phyloP scores from a whole-genome alignment of 2,888 invertebrate genomes.

The Lingula anatina region DNA sequence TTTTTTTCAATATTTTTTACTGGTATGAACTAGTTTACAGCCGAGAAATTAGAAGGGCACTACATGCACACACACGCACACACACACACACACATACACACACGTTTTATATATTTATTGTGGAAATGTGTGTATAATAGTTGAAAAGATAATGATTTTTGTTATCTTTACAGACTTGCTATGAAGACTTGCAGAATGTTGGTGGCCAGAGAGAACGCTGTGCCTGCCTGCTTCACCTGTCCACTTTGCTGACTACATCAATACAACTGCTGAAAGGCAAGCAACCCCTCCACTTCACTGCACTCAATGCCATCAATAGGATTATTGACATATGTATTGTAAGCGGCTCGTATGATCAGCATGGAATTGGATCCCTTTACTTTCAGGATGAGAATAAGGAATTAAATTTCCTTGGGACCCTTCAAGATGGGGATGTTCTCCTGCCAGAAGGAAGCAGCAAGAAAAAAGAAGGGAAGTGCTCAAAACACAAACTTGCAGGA shows the following conservation, averaged over 20 bases:
- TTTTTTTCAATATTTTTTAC: too few relatives aligned
- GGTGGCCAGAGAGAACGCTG: constrained; percentile 25
- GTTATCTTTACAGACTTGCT: constrained; percentile 28
- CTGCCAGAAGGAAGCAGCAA: background rate
- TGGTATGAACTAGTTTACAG: too few relatives aligned
- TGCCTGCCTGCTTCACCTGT: constrained; percentile 52
- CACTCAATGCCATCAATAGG: constrained; percentile 59
- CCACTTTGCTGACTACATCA: constrained; percentile 57
- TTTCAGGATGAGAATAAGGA: too few relatives aligned
- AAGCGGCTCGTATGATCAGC: constrained; percentile 50
- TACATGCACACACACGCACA: too few relatives aligned
- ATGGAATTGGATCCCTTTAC: too few relatives aligned
- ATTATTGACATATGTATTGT: constrained; percentile 57
- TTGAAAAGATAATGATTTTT: background rate
- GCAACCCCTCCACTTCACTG: constrained; percentile 61
- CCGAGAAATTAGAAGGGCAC: too few relatives aligned
- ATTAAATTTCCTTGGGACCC: background rate
- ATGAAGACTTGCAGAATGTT: constrained; percentile 28
- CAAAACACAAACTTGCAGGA: too few relatives aligned
- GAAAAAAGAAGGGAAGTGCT: background rate
- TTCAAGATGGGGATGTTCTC: background rate
- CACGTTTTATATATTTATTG: too few relatives aligned
- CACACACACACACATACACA: too few relatives aligned
- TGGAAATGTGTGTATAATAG: background rate
- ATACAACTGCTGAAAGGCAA: constrained; percentile 59